These are phyloP conservation scores for Poecilus cupreus DNA, from an alignment of 2,888 invertebrate genomes.

Conservation along the genomic window DNA sequence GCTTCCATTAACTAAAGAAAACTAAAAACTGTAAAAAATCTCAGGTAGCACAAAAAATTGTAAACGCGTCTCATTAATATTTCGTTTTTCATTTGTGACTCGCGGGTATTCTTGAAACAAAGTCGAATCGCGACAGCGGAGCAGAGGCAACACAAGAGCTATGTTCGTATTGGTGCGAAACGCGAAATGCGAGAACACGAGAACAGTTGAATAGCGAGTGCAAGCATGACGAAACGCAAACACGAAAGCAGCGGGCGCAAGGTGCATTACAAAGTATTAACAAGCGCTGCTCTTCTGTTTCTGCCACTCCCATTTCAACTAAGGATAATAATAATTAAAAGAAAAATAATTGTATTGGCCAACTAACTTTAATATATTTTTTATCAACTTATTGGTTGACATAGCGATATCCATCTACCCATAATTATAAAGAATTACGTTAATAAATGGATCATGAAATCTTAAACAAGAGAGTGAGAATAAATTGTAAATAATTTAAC, in stretches of 20 bases:
- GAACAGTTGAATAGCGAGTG: conserved; percentile 12
- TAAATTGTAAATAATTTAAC: too few species aligned
- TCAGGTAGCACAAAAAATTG: not conserved
- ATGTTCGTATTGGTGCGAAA: not conserved
- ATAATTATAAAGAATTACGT: too few species aligned
- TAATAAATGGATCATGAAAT: too few species aligned
- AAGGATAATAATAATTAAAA: too few species aligned
- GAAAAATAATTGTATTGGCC: too few species aligned
- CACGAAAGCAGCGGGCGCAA: not conserved
- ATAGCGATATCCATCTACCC: too few species aligned
- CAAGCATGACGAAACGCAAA: conserved; percentile 31
- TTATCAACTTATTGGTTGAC: too few species aligned
- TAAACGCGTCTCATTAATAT: not conserved
- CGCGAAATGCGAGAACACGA: not conserved
- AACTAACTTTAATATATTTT: too few species aligned
- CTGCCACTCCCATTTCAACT: too few species aligned
- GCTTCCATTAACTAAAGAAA: not conserved
- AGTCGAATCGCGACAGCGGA: not conserved
- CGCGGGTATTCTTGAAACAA: conserved; percentile 40
- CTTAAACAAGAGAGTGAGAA: too few species aligned
- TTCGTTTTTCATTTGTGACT: conserved; percentile 19
- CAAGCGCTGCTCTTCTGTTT: not conserved
- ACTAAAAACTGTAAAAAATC: not conserved
- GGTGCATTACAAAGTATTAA: conserved; percentile 44
- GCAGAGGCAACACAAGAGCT: not conserved